Percentiles rank a stretch among this genome's conserved stretches.
Evolutionary conservation across 1,140 invertebrate genomes (phyloP).

Genomic region (Heterodera carotae): DNA sequence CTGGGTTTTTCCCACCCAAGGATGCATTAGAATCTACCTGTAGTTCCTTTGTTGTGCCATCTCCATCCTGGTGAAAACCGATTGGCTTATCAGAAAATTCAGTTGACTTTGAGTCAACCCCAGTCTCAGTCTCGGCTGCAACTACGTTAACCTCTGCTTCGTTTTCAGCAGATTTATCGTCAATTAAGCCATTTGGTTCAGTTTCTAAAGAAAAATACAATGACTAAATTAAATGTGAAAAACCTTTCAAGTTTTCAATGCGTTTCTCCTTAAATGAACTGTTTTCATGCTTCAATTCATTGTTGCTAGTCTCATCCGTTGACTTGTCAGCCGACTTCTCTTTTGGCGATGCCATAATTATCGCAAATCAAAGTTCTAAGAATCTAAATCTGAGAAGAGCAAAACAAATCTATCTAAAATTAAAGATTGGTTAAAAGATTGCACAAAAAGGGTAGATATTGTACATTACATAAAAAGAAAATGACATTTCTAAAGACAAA

Average conservation of each 20-base stretch:
- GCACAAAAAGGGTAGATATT: no score
- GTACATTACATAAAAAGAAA: no score
- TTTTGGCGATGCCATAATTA: background rate
- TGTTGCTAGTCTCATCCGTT: background rate
- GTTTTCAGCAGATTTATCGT: background rate
- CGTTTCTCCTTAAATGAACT: background rate
- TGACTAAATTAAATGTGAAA: background rate
- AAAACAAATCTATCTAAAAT: no score
- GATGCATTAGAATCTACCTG: background rate
- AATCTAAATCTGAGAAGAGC: no score
- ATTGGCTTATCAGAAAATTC: background rate
- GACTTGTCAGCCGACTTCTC: background rate
- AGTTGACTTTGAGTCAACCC: background rate
- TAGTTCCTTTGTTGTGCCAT: background rate
- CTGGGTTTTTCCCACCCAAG: no score
- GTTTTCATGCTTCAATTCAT: constrained; percentile 1
- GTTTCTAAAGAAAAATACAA: background rate
- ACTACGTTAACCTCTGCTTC: background rate
- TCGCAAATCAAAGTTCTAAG: no score
- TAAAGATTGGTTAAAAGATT: no score
- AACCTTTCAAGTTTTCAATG: background rate
- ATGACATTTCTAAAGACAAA: no score
- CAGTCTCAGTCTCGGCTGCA: background rate
- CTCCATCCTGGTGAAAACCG: background rate
- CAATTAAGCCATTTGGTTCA: background rate